Conservation (phyloP, 2,797 vertebrate genomes). For the Ptychadena robeensis region DNA sequence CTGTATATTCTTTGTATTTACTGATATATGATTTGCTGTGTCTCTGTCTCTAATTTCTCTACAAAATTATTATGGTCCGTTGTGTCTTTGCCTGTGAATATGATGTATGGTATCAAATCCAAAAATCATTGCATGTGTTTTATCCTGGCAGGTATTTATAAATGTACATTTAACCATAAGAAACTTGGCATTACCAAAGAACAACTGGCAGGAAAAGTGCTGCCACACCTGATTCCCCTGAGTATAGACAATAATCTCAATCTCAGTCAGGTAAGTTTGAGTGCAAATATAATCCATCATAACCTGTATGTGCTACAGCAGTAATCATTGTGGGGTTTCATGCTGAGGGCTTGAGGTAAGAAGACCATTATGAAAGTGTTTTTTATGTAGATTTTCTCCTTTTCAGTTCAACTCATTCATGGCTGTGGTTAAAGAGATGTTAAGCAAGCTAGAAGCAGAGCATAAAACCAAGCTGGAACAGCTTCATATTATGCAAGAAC, state of each 20-base stretch:
- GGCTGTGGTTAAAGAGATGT: conserved; percentile 95
- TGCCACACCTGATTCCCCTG: conserved; percentile 94
- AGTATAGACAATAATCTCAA: conserved; percentile 98
- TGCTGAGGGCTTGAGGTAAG: no score
- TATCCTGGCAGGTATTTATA: conserved; percentile 89
- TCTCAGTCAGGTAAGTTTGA: conserved; percentile 88
- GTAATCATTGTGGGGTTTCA: no score
- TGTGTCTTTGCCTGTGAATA: no score
- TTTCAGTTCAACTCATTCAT: conserved; percentile 97
- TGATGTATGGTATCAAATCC: no score
- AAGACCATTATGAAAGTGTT: not conserved
- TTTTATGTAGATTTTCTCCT: conserved; percentile 18
- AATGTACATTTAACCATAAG: conserved; percentile 97
- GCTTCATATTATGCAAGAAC: conserved; percentile 95
- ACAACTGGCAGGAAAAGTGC: conserved; percentile 89
- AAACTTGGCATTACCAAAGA: conserved; percentile 98
- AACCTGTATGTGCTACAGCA: no score
- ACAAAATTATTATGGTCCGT: no score
- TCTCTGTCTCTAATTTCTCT: no score
- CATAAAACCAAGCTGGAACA: conserved; percentile 98
- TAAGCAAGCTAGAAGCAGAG: conserved; percentile 90
- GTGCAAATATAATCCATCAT: no score
- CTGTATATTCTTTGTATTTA: no score
- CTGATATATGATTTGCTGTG: no score
- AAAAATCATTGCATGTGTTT: not conserved